phyloP scores from a whole-genome alignment of 2,888 invertebrate genomes.

The Anoplius nigerrimus region DNA sequence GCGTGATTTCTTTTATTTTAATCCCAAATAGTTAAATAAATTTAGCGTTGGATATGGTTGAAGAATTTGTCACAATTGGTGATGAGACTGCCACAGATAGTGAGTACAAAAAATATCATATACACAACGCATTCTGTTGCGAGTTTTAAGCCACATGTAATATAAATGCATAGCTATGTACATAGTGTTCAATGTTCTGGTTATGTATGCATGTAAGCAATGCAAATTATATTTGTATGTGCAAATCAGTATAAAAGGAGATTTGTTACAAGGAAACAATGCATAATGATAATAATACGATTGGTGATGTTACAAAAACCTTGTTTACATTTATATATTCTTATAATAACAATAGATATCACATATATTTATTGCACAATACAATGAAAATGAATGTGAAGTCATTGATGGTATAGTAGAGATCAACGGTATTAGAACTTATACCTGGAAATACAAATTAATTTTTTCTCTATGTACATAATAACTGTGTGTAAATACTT shows the following conservation, averaged over 20 bases:
- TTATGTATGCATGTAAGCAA: no score
- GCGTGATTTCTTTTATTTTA: no score
- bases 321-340: background rate
- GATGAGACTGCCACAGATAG: conserved; percentile 21
- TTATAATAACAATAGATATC: background rate
- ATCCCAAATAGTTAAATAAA: no score
- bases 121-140: background rate
- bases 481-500: no score
- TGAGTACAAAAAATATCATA: conserved; percentile 8
- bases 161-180: no score
- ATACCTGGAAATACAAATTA: background rate
- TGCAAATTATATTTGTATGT: no score
- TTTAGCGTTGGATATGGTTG: conserved; percentile 12
- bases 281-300: background rate
- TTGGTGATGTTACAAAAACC: background rate
- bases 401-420: background rate
- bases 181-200: no score
- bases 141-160: background rate
- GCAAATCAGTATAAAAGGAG: no score
- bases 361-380: background rate
- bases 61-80: conserved; percentile 10
- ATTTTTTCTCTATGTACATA: background rate
- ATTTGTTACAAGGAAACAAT: no score
- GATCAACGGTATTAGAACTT: background rate
- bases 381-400: conserved; percentile 2